A percentile compares a stretch with the other conserved stretches of the same genome.
These are phyloP conservation scores for Plumapathes pennacea DNA, from an alignment of 92 coral and sea anemone genomes.

Conservation along the genomic window DNA sequence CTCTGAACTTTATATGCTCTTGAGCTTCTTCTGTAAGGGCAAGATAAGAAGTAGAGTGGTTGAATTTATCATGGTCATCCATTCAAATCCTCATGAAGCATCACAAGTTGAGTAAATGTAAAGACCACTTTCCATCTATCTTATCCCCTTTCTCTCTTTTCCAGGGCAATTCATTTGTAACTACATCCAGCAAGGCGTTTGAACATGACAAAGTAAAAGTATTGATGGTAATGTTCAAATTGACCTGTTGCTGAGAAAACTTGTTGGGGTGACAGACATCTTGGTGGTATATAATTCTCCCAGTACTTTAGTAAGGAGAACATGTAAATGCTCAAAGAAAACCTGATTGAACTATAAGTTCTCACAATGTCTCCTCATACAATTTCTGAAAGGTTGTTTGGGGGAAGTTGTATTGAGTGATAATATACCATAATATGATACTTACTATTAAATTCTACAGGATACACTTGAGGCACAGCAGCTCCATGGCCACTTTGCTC, in stretches of 20 bases:
- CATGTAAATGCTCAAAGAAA: no score
- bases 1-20: not conserved
- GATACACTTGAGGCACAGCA: constrained; percentile 28
- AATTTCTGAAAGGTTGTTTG: not conserved
- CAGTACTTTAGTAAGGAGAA: no score
- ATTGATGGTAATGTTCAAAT: constrained; percentile 26
- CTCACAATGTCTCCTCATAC: no score
- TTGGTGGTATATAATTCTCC: no score
- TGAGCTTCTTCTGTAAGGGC: not conserved
- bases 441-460: constrained; percentile 16
- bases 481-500: constrained; percentile 56
- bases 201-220: constrained; percentile 18
- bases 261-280: no score
- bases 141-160: not conserved
- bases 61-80: not conserved
- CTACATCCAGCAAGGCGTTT: constrained; percentile 55
- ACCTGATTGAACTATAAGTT: no score
- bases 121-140: no score
- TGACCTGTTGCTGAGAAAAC: no score
- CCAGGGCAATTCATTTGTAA: constrained; percentile 54
- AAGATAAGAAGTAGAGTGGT: no score
- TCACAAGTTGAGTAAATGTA: no score
- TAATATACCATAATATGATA: not conserved
- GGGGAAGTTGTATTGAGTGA: not conserved
- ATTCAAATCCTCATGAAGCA: not conserved